Evolutionary conservation across 2,888 invertebrate genomes (phyloP), one percentile per base, ranked within the genome.

Genomic region (Cephus nigrinus): DNA sequence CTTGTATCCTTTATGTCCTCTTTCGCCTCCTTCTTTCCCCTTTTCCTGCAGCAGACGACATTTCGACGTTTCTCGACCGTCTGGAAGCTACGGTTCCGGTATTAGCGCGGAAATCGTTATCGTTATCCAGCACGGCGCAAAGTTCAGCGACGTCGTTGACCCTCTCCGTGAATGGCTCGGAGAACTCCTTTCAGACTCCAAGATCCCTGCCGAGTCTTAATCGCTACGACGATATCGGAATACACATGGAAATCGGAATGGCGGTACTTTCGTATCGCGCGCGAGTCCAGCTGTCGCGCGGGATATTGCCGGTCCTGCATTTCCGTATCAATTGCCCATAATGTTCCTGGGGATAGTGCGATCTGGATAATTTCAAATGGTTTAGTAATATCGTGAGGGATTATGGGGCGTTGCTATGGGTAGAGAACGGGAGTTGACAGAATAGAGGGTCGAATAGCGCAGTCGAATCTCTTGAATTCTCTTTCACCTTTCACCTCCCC

Each of bases 1-100:
- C 71, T 78, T 78, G 75, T 73, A 35, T 73, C 77, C 78, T 34
- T 40, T 55, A 73, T 72, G 74, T 74, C 72, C 68, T 72, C 77
- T 75, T 76, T 76, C 78, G 80, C 68, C 31, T 40, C 68, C 35
- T 69, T 55, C 76, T 71, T 76, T 74, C 30, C 69, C 40, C 40
- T 68, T 34, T 74, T 71, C 69, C n/a, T 72, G 31, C 71, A 33
- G 30, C 15, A 23, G 30, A 30, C 23, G 71, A 30, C n/a, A 75
- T 33, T 36, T 74, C 74, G 33, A 33, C 36, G 34, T 23, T 34
- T 34, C 30, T 71, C 40, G 55, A 55, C 55, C 55, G 55, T 55
- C 55, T 55, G 55, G 55, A 55, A 55, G 55, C 23, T 55, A 55
- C 55, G 55, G 9, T 55, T 55, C 55, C 55, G 55, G 55, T 55